These are phyloP conservation scores for Periophthalmus modestus DNA, from an alignment of 2,113 vertebrate species.

Conservation along the genomic window DNA sequence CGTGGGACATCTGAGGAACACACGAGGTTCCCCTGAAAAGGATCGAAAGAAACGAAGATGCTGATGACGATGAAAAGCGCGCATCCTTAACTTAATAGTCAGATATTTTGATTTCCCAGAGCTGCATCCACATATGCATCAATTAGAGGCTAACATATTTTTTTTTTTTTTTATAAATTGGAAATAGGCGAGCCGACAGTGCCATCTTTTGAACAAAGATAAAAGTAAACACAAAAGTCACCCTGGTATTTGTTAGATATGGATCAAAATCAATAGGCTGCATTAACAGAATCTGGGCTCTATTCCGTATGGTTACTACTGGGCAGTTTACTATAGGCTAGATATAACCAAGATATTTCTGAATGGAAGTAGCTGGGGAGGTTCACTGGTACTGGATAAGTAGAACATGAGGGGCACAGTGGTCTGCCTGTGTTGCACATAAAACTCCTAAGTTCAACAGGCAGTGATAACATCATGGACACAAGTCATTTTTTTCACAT, in stretches of 20 bases:
- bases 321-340: too few species aligned
- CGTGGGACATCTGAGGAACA: not conserved
- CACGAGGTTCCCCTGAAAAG: not conserved
- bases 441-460: not conserved
- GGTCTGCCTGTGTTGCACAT: not conserved
- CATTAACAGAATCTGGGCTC: not conserved
- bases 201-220: too few species aligned
- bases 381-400: not conserved
- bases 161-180: too few species aligned
- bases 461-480: not conserved
- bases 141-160: too few species aligned
- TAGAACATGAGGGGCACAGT: not conserved
- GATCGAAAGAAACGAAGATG: not conserved
- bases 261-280: not conserved
- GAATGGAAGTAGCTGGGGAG: not conserved
- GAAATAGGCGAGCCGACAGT: too few species aligned
- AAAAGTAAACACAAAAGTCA: not conserved
- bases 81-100: not conserved
- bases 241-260: not conserved
- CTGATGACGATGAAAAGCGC: not conserved
- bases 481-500: not conserved
- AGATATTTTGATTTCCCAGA: too few species aligned
- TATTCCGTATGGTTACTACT: not conserved
- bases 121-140: too few species aligned
- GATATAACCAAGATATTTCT: not conserved